These are phyloP conservation scores for Himalopsyche tibetana DNA, from an alignment of 2,888 invertebrate species.

Conservation along the genomic window DNA sequence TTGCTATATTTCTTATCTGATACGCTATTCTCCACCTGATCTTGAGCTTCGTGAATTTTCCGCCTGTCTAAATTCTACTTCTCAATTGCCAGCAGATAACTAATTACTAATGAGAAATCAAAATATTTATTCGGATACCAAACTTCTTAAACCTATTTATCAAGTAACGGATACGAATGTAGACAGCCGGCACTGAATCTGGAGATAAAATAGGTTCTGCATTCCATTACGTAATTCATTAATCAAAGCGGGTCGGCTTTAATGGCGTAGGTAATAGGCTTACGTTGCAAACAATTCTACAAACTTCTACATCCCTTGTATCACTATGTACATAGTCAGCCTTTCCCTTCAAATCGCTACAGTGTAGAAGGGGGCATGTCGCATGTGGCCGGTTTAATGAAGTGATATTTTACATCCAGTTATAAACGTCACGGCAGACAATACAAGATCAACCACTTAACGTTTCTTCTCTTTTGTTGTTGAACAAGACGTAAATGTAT, in stretches of 20 bases:
- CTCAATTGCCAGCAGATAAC: slow-evolving; percentile 26
- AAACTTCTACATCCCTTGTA: slow-evolving; percentile 44
- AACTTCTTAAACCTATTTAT: slow-evolving; percentile 46
- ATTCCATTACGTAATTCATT: slow-evolving; percentile 62
- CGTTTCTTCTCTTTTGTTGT: neutral
- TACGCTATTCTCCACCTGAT: neutral
- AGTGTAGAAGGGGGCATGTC: slow-evolving; percentile 17
- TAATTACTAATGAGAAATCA: slow-evolving; percentile 39
- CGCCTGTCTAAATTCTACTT: neutral
- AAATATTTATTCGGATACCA: slow-evolving; percentile 18
- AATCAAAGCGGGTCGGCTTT: slow-evolving; percentile 60
- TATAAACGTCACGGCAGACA: slow-evolving; percentile 41
- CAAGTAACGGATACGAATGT: slow-evolving; percentile 41
- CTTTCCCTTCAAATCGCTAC: neutral
- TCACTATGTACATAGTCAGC: slow-evolving; percentile 41
- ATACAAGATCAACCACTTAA: slow-evolving; percentile 3
- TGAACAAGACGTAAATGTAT: neutral
- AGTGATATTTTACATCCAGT: slow-evolving; percentile 55
- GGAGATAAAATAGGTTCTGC: slow-evolving; percentile 58
- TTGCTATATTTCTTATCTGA: neutral
- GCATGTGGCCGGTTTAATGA: slow-evolving; percentile 48
- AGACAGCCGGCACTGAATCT: slow-evolving; percentile 18
- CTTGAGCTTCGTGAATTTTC: neutral
- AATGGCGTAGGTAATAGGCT: slow-evolving; percentile 61
- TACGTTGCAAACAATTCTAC: slow-evolving; percentile 55